These are phyloP conservation scores for Sesamia inferens DNA, from an alignment of 2,888 invertebrate genomes.

Conservation along the genomic window DNA sequence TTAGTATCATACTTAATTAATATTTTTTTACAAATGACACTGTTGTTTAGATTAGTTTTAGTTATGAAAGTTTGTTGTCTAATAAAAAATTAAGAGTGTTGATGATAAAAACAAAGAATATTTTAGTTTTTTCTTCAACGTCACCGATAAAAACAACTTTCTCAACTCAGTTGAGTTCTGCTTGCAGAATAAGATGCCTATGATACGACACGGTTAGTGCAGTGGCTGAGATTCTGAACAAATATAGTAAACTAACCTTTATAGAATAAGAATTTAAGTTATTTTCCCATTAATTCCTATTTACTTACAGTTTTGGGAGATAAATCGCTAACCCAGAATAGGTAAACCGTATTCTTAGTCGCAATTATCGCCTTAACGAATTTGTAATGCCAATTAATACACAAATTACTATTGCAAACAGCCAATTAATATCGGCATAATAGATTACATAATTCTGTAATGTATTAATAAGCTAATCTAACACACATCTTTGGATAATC, in stretches of 20 bases:
- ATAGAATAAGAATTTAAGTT: no score
- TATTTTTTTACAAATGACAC: background rate
- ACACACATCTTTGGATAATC: slow-evolving; percentile 28
- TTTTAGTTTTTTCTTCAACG: background rate
- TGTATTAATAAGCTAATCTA: slow-evolving; percentile 37
- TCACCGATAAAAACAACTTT: no score
- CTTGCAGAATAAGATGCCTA: no score
- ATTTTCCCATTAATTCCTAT: no score
- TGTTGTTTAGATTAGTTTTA: background rate
- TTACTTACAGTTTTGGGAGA: no score
- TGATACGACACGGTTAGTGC: no score
- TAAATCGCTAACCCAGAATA: no score
- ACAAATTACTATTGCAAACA: slow-evolving; percentile 34
- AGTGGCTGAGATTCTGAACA: no score
- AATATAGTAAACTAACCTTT: no score
- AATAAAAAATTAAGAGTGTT: background rate
- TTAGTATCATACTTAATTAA: background rate
- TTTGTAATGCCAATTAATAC: slow-evolving; percentile 13
- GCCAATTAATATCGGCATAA: slow-evolving; percentile 42
- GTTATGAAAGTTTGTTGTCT: background rate
- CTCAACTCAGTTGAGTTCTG: no score
- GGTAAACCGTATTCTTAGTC: no score
- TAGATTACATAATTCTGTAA: slow-evolving; percentile 12
- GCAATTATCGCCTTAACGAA: background rate
- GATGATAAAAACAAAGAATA: background rate